Conservation (phyloP, 2,797 vertebrate genomes). For the Lindbergichthys nudifrons region DNA sequence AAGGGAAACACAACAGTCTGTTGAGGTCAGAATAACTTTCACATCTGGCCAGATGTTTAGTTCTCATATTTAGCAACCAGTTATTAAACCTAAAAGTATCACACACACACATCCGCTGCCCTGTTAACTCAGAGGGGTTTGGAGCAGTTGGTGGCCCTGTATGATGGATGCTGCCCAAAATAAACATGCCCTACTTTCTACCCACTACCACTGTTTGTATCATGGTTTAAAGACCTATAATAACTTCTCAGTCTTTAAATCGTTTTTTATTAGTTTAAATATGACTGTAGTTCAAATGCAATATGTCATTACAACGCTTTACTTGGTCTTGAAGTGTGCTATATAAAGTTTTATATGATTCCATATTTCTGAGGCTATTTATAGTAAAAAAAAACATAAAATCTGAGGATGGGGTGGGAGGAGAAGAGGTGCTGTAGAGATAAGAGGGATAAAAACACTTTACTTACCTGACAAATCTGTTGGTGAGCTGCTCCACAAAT, state of each 20-base stretch:
- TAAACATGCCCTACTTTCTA: conserved; percentile 58
- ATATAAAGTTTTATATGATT: neutral
- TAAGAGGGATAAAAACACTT: neutral
- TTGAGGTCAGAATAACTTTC: conserved; percentile 49
- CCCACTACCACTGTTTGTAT: conserved; percentile 34
- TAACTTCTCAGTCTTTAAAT: conserved; percentile 1
- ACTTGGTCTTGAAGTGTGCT: neutral
- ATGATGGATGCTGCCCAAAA: conserved; percentile 59
- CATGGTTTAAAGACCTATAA: conserved; percentile 19
- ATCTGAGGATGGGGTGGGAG: neutral
- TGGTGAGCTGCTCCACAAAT: conserved; percentile 93
- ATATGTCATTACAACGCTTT: neutral
- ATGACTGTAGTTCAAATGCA: neutral
- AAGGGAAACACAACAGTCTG: neutral
- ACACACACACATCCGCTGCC: conserved; percentile 45
- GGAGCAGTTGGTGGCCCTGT: conserved; percentile 59
- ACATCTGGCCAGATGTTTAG: conserved; percentile 62
- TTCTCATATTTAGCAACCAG: conserved; percentile 69
- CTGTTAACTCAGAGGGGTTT: conserved; percentile 40
- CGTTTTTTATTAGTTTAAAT: conserved; percentile 21
- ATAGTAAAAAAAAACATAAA: neutral
- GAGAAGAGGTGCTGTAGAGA: neutral
- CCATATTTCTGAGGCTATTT: neutral
- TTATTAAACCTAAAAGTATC: conserved; percentile 80
- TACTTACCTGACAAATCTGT: conserved; percentile 93